These are phyloP conservation scores for Amazona guildingii DNA, from an alignment of 2,113 vertebrate genomes.

Conservation along the genomic window DNA sequence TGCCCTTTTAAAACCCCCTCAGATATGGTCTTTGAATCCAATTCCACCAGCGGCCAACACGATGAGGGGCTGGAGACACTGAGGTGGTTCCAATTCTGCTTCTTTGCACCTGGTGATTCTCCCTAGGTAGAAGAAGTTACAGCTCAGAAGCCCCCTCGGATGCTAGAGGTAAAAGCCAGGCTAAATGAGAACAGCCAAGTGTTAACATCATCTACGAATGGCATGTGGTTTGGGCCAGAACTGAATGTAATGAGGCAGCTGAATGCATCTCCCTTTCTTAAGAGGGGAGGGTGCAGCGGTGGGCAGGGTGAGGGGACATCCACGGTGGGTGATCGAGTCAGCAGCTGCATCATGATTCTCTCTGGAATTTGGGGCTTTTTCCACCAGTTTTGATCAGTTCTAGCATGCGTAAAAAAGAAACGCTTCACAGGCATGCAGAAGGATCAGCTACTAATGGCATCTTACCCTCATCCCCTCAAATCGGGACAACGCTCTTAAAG, in stretches of 20 bases:
- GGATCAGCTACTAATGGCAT: constrained; percentile 97
- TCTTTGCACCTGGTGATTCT: constrained; percentile 99
- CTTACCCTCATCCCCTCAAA: constrained; percentile 99
- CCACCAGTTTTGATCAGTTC: constrained; percentile 88
- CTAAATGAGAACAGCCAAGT: constrained; percentile 88
- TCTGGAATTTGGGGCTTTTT: constrained; percentile 65
- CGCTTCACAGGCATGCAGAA: constrained; percentile 98
- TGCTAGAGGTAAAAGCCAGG: constrained; percentile 89
- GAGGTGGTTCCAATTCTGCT: constrained; percentile 78
- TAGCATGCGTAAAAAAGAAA: constrained; percentile 92
- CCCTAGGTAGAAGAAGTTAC: constrained; percentile 74
- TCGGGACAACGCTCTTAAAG: constrained; percentile 99
- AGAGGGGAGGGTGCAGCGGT: constrained; percentile 67
- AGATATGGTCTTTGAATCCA: not conserved
- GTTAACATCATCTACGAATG: constrained; percentile 83
- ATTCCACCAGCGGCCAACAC: constrained; percentile 1
- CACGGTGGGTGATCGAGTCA: constrained; percentile 68
- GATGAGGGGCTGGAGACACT: not conserved
- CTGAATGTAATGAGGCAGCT: constrained; percentile 94
- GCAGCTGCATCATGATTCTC: constrained; percentile 93
- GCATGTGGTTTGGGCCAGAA: constrained; percentile 76
- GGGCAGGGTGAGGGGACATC: constrained; percentile 63
- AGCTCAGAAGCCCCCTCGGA: constrained; percentile 83
- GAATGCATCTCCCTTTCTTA: constrained; percentile 72
- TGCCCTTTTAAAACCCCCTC: not conserved